Evolutionary conservation across 2,113 vertebrate genomes (phyloP).

Genomic region (Caretta caretta): DNA sequence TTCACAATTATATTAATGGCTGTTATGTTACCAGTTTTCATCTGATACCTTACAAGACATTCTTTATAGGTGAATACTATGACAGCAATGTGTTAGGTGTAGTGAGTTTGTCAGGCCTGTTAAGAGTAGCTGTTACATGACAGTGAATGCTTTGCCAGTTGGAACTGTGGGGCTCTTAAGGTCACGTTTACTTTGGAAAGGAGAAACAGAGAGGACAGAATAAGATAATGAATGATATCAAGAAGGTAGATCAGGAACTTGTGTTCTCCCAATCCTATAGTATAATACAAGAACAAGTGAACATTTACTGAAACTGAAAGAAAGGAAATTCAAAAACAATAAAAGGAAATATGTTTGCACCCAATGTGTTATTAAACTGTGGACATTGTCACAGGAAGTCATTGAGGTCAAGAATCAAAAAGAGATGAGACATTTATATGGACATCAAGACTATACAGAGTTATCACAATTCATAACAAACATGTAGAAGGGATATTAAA

Average conservation of each 20-base stretch:
- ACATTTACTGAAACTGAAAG: neutral
- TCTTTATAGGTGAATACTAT: neutral
- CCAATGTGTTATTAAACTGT: neutral
- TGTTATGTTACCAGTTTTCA: neutral
- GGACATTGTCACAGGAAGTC: neutral
- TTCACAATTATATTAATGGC: neutral
- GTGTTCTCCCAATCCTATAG: neutral
- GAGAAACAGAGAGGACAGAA: neutral
- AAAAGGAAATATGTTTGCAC: conserved; percentile 1
- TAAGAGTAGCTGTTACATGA: neutral
- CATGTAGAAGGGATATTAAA: neutral
- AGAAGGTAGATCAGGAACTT: neutral
- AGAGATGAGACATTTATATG: neutral
- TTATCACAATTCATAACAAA: neutral
- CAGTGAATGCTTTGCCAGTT: neutral
- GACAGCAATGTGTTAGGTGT: neutral
- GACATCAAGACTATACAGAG: neutral
- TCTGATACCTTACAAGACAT: neutral
- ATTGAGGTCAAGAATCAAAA: neutral
- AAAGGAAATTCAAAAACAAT: neutral
- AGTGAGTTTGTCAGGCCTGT: neutral
- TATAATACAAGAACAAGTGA: neutral
- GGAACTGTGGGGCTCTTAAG: neutral
- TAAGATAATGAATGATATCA: neutral
- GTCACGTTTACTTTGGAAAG: neutral